Percentiles rank a stretch among this genome's conserved stretches.
phyloP scores from a whole-genome alignment of 2,113 vertebrate genomes.

The Eretmochelys imbricata region DNA sequence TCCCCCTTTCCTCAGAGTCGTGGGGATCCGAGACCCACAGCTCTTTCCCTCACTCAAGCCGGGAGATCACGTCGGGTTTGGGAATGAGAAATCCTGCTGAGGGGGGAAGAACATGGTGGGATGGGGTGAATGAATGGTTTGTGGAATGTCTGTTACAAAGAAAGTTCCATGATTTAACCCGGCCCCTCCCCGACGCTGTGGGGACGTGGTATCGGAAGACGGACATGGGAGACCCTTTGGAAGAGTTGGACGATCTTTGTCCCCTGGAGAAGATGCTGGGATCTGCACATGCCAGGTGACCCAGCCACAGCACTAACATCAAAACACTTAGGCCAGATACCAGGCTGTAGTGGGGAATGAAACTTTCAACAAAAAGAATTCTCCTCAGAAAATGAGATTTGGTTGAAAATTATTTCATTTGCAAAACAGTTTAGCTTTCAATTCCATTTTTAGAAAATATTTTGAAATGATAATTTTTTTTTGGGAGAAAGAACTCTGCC shows the following conservation, averaged over 20 bases:
- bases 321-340: not conserved
- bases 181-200: not conserved
- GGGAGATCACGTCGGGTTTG: not conserved
- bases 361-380: not conserved
- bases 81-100: slow-evolving; percentile 9
- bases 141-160: not conserved
- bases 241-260: not conserved
- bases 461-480: not conserved
- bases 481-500: not conserved
- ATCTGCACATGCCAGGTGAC: not conserved
- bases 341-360: not conserved
- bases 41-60: not conserved
- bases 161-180: not conserved
- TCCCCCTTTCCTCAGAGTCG: not conserved
- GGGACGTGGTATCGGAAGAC: not conserved
- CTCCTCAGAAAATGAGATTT: not conserved
- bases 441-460: not conserved
- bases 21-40: not conserved
- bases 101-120: not conserved
- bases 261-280: not conserved
- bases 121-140: not conserved
- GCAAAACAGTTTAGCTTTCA: not conserved
- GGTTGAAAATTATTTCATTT: not conserved
- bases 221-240: not conserved
- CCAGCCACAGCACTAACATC: not conserved